A percentile compares a stretch with the other conserved stretches of the same genome.
Conservation (phyloP, 2,797 vertebrate genomes). For the Propithecus deckenii region DNA sequence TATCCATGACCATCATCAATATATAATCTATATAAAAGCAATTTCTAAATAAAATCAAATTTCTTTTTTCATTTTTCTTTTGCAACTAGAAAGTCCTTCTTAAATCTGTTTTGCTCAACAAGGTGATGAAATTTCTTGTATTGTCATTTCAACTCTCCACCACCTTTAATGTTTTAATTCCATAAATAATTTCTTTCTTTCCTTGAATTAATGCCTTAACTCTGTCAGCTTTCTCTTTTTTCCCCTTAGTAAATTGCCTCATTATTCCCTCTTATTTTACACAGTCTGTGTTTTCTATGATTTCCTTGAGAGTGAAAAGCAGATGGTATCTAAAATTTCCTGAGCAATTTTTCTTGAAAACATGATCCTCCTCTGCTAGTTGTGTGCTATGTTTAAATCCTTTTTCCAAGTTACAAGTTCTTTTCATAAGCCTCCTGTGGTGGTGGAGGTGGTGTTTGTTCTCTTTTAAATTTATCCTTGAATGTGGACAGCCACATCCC, state of each 20-base stretch:
- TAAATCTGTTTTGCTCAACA: not conserved
- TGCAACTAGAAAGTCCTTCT: not conserved
- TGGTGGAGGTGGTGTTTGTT: not conserved
- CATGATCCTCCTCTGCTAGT: not conserved
- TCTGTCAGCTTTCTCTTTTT: not conserved
- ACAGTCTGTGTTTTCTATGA: conserved; percentile 58
- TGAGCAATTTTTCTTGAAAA: conserved; percentile 56
- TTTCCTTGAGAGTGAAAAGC: conserved; percentile 76
- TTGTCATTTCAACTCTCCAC: not conserved
- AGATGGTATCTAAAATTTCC: conserved; percentile 75
- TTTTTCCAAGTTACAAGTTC: not conserved
- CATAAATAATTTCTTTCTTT: not conserved
- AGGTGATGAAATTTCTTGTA: not conserved
- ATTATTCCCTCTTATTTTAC: conserved; percentile 52
- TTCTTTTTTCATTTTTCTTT: not conserved
- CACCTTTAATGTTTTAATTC: conserved; percentile 23
- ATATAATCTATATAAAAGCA: not conserved
- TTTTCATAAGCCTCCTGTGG: not conserved
- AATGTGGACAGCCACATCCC: not conserved
- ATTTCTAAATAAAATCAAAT: not conserved
- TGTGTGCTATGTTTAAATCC: conserved; percentile 30
- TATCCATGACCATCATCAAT: not conserved
- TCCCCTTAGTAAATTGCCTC: conserved; percentile 18
- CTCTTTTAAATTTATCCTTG: not conserved
- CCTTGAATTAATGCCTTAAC: conserved; percentile 40